phyloP scores from a whole-genome alignment of 2,113 vertebrate genomes.

The Syngnathus typhle region DNA sequence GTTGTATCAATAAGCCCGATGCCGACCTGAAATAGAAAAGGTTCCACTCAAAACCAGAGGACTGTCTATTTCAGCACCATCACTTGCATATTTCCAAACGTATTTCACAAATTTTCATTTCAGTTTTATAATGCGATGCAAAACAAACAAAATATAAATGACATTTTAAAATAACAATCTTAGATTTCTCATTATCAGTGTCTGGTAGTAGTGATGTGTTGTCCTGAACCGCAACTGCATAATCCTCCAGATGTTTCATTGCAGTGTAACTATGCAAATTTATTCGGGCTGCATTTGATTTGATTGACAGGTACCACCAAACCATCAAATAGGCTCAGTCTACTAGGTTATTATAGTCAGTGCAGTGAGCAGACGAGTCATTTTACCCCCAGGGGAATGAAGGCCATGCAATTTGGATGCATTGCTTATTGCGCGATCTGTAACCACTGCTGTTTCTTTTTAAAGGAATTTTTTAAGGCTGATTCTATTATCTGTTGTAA shows the following conservation, averaged over 20 bases:
- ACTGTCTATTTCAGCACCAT: not conserved
- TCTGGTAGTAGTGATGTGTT: not conserved
- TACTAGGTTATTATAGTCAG: slow-evolving; percentile 46
- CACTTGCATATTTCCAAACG: not conserved
- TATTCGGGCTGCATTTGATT: slow-evolving; percentile 47
- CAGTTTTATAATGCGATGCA: not conserved
- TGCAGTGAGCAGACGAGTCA: slow-evolving; percentile 42
- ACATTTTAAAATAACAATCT: not conserved
- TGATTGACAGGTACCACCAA: slow-evolving; percentile 55
- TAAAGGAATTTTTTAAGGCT: slow-evolving; percentile 5
- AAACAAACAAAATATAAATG: not conserved
- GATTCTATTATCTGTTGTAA: slow-evolving; percentile 26
- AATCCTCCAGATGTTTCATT: slow-evolving; percentile 23
- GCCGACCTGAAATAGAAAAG: not conserved
- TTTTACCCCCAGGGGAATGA: slow-evolving; percentile 45
- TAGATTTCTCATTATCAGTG: not conserved
- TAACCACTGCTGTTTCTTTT: slow-evolving; percentile 2
- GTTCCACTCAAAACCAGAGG: not conserved
- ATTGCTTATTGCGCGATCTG: slow-evolving; percentile 22
- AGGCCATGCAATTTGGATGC: slow-evolving; percentile 53
- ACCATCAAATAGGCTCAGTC: slow-evolving; percentile 37
- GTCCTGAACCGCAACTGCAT: not conserved
- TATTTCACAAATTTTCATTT: not conserved
- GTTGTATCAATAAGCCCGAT: not conserved
- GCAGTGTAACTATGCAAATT: slow-evolving; percentile 48